Evolutionary conservation across 35 echinoderm and acorn worm species (phyloP).

Genomic region (Patiria miniata): DNA sequence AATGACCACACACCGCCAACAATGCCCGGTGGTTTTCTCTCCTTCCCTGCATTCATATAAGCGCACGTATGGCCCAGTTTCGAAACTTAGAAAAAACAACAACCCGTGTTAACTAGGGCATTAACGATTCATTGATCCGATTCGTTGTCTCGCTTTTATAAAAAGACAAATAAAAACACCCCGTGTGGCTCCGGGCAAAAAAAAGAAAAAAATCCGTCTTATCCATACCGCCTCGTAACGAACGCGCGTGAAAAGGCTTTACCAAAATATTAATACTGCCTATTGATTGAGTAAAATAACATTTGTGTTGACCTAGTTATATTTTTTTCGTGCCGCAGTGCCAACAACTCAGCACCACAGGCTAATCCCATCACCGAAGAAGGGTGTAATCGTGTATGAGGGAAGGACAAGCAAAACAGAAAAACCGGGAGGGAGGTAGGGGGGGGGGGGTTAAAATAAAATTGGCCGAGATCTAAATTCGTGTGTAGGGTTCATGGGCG

Average conservation of each 20-base stretch:
- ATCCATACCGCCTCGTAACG: not conserved
- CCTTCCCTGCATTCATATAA: not conserved
- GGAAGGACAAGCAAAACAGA: not conserved
- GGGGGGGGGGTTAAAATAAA: not conserved
- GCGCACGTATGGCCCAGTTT: conserved; percentile 10
- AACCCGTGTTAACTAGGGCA: conserved; percentile 21
- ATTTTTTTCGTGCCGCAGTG: not conserved
- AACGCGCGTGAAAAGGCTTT: not conserved
- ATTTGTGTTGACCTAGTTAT: conserved; percentile 12
- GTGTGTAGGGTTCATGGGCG: no score
- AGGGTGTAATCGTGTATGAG: conserved; percentile 12
- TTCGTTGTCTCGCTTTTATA: not conserved
- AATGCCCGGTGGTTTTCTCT: not conserved
- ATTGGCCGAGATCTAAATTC: no score
- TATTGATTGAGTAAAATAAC: conserved; percentile 20
- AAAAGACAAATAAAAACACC: no score
- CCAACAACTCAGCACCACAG: not conserved
- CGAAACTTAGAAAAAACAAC: not conserved
- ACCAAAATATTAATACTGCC: conserved; percentile 27
- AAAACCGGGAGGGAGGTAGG: not conserved
- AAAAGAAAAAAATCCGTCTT: no score
- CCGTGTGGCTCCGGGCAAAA: no score
- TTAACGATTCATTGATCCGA: conserved; percentile 14
- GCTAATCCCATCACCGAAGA: not conserved
- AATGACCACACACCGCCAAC: not conserved